Conservation (phyloP, 2,113 vertebrate species). For the Callipepla californica region DNA sequence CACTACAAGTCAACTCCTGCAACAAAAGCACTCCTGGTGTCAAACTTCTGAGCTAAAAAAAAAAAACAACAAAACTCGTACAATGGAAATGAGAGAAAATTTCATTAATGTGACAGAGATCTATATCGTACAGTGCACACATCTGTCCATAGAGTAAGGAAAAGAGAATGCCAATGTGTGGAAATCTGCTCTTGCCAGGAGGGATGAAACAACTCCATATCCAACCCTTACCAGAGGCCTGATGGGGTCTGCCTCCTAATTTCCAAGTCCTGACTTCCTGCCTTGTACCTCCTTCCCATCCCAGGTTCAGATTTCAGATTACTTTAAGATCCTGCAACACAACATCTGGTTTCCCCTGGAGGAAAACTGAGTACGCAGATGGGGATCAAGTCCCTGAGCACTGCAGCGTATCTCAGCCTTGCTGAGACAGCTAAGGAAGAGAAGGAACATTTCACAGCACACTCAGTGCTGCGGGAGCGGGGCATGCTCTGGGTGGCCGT, state of each 20-base stretch:
- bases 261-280: background rate
- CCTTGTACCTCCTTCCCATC: background rate
- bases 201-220: background rate
- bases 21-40: background rate
- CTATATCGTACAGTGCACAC: background rate
- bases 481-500: too few species aligned
- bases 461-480: background rate
- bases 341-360: background rate
- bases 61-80: rapidly evolving
- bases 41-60: background rate
- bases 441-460: background rate
- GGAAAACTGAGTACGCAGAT: background rate
- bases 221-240: background rate
- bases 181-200: background rate
- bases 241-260: background rate
- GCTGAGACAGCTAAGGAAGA: background rate
- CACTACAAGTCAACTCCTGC: background rate
- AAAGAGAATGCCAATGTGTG: background rate
- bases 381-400: background rate
- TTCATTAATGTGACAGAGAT: background rate
- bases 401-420: background rate
- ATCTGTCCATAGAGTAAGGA: background rate
- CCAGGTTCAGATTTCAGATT: background rate
- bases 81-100: background rate
- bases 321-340: background rate